Base-by-base conservation (phyloP, 2,113 vertebrate genomes). In the Dasyprocta punctata region DNA sequence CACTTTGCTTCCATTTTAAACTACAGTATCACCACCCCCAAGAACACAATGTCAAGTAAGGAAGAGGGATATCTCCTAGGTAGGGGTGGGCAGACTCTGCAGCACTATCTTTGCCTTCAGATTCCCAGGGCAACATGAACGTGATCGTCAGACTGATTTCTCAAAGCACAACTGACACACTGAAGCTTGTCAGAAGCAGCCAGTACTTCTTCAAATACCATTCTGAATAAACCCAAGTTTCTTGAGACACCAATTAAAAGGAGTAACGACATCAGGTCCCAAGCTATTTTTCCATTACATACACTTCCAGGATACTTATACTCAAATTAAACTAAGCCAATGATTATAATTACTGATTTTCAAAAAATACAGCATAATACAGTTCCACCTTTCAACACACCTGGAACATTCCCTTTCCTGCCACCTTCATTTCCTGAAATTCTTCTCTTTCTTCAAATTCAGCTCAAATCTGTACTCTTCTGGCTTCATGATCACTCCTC, bases 1-100 rank as follows among this genome's bases (percentile, higher is more conserved):
- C 54, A 60, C 80, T 95, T 47, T 85, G 9, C 56, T 93, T 87
- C 28, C 38, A 94, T 96, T 94, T 63, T 22, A 89, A 82, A 5
- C 26, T 75, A 6, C n/a, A 89, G 3, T 80, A 30, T 82, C 61
- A 77, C 52, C 41, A n/a, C 24, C n/a, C 41, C n/a, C 61, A 67
- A 60, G 28, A 93, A 93, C 75, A 78, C 47, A 17, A 6, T 52
- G 8, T 60, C 7, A 28, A 92, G 1, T 33, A 82, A 80, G 38
- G 12, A 82, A 52, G 3, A 58, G 14, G 54, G 14, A 47, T 30
- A 58, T 11, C 7, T 65, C 14, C 14, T 19, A 0, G 33, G 33
- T 11, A 47, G 13, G 5, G 13, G 24, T 86, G n/a, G 13, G 36
- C 33, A 96, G 10, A 85, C 24, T 44, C 28, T 41, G 36, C 19